Evolutionary conservation across 2,113 vertebrate genomes (phyloP).

Genomic region (Arizona elegans): DNA sequence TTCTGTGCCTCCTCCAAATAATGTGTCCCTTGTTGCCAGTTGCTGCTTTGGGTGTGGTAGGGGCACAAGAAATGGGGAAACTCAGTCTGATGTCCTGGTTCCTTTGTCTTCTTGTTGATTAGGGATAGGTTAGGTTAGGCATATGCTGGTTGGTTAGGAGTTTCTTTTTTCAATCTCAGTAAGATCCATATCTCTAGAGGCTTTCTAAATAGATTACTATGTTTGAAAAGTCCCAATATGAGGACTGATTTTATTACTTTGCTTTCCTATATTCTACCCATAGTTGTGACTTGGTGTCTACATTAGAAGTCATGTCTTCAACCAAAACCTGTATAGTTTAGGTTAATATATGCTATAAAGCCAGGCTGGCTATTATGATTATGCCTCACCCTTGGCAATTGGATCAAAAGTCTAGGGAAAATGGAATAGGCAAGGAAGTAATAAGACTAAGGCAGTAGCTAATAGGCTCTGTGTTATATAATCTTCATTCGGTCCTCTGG

Average conservation of each 20-base stretch:
- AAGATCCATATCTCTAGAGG: neutral
- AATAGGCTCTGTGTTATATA: neutral
- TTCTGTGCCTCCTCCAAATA: neutral
- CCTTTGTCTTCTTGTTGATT: neutral
- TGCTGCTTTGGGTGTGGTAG: neutral
- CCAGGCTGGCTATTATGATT: neutral
- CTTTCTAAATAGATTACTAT: neutral
- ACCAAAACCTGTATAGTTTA: neutral
- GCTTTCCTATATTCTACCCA: neutral
- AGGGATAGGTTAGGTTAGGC: neutral
- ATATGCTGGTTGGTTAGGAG: neutral
- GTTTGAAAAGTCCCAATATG: neutral
- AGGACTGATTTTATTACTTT: neutral
- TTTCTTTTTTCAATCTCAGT: neutral
- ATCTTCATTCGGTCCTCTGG: neutral
- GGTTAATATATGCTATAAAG: neutral
- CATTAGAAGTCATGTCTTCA: neutral
- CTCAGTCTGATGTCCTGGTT: neutral
- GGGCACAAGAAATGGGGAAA: neutral
- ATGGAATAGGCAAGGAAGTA: neutral
- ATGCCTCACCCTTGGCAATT: neutral
- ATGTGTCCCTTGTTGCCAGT: neutral
- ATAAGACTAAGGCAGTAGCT: neutral
- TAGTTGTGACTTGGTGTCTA: neutral
- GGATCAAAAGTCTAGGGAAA: neutral